Conservation (phyloP, 2,113 vertebrate species). For the Hoplias malabaricus region DNA sequence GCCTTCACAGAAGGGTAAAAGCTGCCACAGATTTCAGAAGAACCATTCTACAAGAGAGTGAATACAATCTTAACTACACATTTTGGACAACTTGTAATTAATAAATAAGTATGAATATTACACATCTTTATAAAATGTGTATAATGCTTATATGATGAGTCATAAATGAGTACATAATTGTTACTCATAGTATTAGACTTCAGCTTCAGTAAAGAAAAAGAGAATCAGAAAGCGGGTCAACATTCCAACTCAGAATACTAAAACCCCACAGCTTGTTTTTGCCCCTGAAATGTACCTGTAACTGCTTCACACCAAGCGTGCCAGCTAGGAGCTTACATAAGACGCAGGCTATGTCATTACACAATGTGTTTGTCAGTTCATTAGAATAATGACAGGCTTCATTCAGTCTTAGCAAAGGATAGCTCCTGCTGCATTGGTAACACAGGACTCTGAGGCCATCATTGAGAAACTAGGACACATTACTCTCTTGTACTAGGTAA, state of each 20-base stretch:
- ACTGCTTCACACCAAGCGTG: not conserved
- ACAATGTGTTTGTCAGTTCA: not conserved
- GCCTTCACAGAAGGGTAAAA: too few species aligned
- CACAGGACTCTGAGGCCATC: not conserved
- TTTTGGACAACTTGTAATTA: too few species aligned
- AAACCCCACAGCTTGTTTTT: not conserved
- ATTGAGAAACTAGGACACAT: not conserved
- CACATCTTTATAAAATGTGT: too few species aligned
- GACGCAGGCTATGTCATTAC: not conserved
- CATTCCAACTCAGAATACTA: not conserved
- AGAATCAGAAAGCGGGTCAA: not conserved
- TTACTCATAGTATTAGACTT: too few species aligned
- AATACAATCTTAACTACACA: too few species aligned
- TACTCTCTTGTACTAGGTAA: not conserved
- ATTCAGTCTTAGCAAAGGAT: not conserved
- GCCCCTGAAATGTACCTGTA: not conserved
- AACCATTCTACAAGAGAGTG: too few species aligned
- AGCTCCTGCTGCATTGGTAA: not conserved
- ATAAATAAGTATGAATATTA: too few species aligned
- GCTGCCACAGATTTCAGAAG: too few species aligned
- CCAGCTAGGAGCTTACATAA: not conserved
- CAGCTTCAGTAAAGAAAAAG: not conserved
- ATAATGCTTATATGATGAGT: too few species aligned
- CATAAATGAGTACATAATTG: too few species aligned
- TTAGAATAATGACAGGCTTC: slow-evolving; percentile 11